Evolutionary conservation across 2,888 invertebrate genomes (phyloP).

Genomic region (Heliothis peltigera): DNA sequence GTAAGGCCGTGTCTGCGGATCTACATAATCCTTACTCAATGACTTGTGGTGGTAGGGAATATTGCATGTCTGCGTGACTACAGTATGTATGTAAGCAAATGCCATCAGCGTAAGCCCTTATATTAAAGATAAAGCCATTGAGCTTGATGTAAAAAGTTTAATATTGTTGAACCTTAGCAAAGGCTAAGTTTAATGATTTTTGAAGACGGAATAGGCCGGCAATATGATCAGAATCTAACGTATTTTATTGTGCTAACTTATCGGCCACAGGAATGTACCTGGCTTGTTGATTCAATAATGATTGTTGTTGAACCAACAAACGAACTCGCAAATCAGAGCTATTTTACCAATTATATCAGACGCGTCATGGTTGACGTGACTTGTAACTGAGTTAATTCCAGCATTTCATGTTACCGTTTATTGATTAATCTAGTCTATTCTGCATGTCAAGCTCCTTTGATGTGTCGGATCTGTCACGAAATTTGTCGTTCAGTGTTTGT

Average conservation of each 20-base stretch:
- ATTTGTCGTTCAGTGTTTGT: constrained; percentile 4
- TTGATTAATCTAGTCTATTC: constrained; percentile 24
- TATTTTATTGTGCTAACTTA: no score
- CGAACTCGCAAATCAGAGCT: neutral
- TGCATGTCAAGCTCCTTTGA: constrained; percentile 19
- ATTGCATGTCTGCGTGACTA: constrained; percentile 35
- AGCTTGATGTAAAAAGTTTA: neutral
- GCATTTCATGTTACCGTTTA: constrained; percentile 4
- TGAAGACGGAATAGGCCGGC: no score
- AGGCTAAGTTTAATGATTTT: no score
- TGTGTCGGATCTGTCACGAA: constrained; percentile 4
- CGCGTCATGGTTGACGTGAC: constrained; percentile 1
- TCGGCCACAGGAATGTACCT: no score
- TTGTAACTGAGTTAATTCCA: constrained; percentile 11
- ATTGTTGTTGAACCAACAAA: no score
- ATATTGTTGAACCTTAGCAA: no score
- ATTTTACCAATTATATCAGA: neutral
- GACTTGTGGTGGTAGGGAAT: constrained; percentile 32
- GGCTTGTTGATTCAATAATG: no score
- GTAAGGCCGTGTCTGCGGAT: constrained; percentile 36
- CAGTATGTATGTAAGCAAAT: constrained; percentile 14
- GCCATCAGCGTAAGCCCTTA: constrained; percentile 14
- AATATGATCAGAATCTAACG: no score
- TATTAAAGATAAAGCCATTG: constrained; percentile 23
- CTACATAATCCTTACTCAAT: constrained; percentile 46